A percentile compares a stretch with the other conserved stretches of the same genome.
These are phyloP conservation scores for Periphyllus acericola DNA, from an alignment of 2,888 invertebrate species.

Conservation along the genomic window DNA sequence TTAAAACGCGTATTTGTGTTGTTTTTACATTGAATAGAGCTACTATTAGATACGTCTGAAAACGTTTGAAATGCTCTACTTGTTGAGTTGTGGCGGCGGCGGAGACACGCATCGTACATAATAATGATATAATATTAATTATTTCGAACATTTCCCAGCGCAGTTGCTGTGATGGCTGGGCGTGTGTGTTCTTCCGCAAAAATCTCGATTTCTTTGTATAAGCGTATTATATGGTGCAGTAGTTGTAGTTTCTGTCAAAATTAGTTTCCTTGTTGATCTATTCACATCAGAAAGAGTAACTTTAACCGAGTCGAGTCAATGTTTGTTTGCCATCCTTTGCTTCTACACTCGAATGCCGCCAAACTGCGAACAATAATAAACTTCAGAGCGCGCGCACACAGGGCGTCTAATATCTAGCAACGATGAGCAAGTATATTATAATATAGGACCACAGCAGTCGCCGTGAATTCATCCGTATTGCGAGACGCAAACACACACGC, in stretches of 20 bases:
- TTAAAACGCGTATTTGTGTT: too few relatives aligned
- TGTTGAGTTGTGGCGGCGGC: background rate
- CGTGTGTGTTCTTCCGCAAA: background rate
- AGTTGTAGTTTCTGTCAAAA: background rate
- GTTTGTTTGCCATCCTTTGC: conserved; percentile 27
- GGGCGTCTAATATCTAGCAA: background rate
- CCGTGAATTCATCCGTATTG: background rate
- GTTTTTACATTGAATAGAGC: too few relatives aligned
- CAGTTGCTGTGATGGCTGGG: background rate
- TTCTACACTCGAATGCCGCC: background rate
- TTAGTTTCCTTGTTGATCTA: conserved; percentile 25
- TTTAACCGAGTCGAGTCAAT: conserved; percentile 1
- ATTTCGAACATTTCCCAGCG: too few relatives aligned
- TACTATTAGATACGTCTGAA: too few relatives aligned
- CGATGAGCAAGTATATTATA: too few relatives aligned
- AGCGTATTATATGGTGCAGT: too few relatives aligned
- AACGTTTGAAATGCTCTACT: background rate
- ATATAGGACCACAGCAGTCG: background rate
- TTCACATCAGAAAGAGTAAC: background rate
- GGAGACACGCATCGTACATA: background rate
- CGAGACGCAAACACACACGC: too few relatives aligned
- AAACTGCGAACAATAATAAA: conserved; percentile 11
- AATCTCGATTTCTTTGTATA: background rate
- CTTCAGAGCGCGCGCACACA: background rate
- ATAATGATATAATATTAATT: background rate